phyloP scores from a whole-genome alignment of 2,888 invertebrate species.

The Pyrgus malvae region DNA sequence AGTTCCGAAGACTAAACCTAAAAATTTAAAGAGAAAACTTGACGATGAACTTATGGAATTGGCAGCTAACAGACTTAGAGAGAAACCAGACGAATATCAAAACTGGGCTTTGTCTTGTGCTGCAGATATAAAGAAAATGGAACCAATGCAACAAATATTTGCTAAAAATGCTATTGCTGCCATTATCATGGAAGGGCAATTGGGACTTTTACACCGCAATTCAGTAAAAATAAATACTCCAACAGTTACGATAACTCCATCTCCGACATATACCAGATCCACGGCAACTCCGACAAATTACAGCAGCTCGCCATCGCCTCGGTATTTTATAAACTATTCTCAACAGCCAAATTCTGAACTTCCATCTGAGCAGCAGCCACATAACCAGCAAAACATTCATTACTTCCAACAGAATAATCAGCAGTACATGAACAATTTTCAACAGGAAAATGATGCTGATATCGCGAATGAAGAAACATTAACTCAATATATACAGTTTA shows the following conservation, averaged over 20 bases:
- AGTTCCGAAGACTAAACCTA: not conserved
- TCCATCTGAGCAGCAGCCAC: conserved; percentile 14
- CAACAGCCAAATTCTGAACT: conserved; percentile 31
- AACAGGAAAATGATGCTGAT: conserved; percentile 21
- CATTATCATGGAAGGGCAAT: conserved; percentile 65
- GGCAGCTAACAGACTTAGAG: conserved; percentile 14
- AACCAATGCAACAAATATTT: conserved; percentile 62
- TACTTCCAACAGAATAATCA: conserved; percentile 28
- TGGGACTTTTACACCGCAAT: conserved; percentile 63
- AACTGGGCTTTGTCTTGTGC: conserved; percentile 63
- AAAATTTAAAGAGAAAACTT: conserved; percentile 12
- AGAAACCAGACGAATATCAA: conserved; percentile 31
- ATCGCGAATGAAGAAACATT: too few relatives aligned
- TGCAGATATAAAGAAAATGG: conserved; percentile 64
- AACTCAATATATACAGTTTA: not conserved
- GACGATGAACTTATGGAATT: conserved; percentile 23
- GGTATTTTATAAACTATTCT: conserved; percentile 30
- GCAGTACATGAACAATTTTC: conserved; percentile 29
- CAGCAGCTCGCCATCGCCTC: conserved; percentile 32
- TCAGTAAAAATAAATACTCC: conserved; percentile 42
- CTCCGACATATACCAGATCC: conserved; percentile 29
- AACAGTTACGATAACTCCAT: conserved; percentile 26
- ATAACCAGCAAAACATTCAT: too few relatives aligned
- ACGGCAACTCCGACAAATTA: conserved; percentile 31
- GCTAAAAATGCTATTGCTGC: conserved; percentile 67